Conservation (phyloP, 1,140 invertebrate species). For the Sminthurides bifidus region DNA sequence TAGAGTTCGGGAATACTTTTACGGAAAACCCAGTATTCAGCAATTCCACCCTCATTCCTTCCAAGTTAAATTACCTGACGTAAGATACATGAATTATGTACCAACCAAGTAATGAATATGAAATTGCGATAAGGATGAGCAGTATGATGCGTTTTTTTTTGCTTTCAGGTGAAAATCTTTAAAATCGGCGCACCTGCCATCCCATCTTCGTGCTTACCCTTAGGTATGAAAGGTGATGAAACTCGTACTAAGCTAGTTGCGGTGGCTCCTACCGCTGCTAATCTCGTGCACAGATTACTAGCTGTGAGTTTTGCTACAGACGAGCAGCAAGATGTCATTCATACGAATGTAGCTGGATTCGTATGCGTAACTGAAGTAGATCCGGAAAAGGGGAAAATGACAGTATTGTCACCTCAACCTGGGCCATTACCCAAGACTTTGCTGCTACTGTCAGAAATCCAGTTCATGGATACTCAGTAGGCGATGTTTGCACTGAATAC, state of each 20-base stretch:
- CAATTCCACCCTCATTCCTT: conserved; percentile 82
- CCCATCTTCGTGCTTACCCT: conserved; percentile 86
- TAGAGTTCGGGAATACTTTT: conserved; percentile 87
- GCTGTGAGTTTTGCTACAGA: conserved; percentile 72
- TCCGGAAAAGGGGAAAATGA: conserved; percentile 69
- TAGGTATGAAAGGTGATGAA: conserved; percentile 88
- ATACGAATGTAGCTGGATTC: conserved; percentile 81
- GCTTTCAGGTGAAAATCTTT: conserved; percentile 48
- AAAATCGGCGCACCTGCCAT: conserved; percentile 88
- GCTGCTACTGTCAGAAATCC: conserved; percentile 64
- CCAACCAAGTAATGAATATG: conserved; percentile 33
- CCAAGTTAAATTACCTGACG: conserved; percentile 73
- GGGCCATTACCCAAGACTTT: conserved; percentile 74
- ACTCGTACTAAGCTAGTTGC: conserved; percentile 80
- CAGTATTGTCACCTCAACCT: conserved; percentile 82
- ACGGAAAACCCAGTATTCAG: conserved; percentile 51
- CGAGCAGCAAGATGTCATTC: conserved; percentile 61
- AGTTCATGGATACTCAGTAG: conserved; percentile 77
- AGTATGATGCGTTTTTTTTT: background rate
- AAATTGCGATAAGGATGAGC: background rate
- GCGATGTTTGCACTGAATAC: too few species aligned
- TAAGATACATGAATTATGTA: conserved; percentile 43
- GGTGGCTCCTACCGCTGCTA: conserved; percentile 41
- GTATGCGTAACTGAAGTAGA: conserved; percentile 85
- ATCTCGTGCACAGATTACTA: conserved; percentile 74